phyloP scores from a whole-genome alignment of 1,140 invertebrate genomes.

The Forficula auricularia region DNA sequence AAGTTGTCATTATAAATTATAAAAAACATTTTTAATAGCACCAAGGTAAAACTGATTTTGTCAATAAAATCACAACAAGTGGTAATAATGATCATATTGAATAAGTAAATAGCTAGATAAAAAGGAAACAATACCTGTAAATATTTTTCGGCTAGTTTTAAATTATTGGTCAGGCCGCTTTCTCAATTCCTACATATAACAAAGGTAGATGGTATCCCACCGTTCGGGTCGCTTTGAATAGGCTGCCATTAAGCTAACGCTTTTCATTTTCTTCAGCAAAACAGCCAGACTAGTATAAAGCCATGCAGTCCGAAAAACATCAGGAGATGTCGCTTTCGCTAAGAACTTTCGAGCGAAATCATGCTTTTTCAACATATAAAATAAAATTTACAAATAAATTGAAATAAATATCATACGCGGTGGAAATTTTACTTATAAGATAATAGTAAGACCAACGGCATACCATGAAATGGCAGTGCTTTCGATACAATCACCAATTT shows the following conservation, averaged over 20 bases:
- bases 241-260: slow-evolving; percentile 95
- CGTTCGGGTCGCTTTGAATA: slow-evolving; percentile 76
- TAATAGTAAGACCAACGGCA: slow-evolving; percentile 96
- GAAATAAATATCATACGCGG: background rate
- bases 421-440: slow-evolving; percentile 54
- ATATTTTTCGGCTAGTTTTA: slow-evolving; percentile 80
- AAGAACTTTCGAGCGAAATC: slow-evolving; percentile 75
- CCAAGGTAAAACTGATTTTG: no score
- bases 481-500: slow-evolving; percentile 81
- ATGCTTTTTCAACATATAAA: slow-evolving; percentile 42
- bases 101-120: no score
- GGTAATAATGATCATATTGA: no score
- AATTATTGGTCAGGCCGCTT: slow-evolving; percentile 86
- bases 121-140: no score
- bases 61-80: no score
- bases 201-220: slow-evolving; percentile 74
- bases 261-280: slow-evolving; percentile 93
- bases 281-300: slow-evolving; percentile 88
- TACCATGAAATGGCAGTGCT: slow-evolving; percentile 87
- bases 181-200: slow-evolving; percentile 89
- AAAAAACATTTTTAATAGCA: no score
- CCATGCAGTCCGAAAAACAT: slow-evolving; percentile 90
- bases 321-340: slow-evolving; percentile 76
- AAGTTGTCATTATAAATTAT: no score
- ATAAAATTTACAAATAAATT: no score